phyloP scores from a whole-genome alignment of 2,797 vertebrate species.

The Acridotheres tristis region DNA sequence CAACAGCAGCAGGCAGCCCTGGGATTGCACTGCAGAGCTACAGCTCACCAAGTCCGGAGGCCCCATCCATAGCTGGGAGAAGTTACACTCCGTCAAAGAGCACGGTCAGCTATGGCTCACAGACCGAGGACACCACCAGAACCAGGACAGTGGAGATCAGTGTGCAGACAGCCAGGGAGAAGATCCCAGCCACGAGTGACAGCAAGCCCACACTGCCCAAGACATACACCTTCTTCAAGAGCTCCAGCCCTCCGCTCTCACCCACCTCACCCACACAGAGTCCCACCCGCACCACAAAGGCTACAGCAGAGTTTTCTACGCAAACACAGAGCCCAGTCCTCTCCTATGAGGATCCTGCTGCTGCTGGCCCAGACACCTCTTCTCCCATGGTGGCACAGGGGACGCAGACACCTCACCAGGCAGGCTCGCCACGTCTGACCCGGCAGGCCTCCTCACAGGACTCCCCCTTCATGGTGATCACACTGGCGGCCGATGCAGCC shows the following conservation, averaged over 20 bases:
- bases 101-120: slow-evolving; percentile 71
- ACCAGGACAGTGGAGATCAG: slow-evolving; percentile 43
- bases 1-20: slow-evolving; percentile 70
- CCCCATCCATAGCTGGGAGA: slow-evolving; percentile 74
- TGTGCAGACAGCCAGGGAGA: slow-evolving; percentile 71
- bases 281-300: slow-evolving; percentile 76
- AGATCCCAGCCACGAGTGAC: slow-evolving; percentile 1
- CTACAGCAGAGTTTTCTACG: slow-evolving; percentile 91
- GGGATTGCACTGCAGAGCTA: slow-evolving; percentile 69
- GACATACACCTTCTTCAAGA: slow-evolving; percentile 87
- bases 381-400: slow-evolving; percentile 85
- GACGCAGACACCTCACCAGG: slow-evolving; percentile 83
- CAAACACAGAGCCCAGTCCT: slow-evolving; percentile 85
- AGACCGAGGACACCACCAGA: slow-evolving; percentile 71
- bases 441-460: slow-evolving; percentile 93
- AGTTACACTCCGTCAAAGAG: slow-evolving; percentile 81
- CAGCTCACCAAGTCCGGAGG: slow-evolving; percentile 64
- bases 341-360: slow-evolving; percentile 67
- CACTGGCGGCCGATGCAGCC: slow-evolving; percentile 83
- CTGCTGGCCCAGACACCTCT: slow-evolving; percentile 64
- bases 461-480: slow-evolving; percentile 90
- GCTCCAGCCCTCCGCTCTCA: slow-evolving; percentile 88
- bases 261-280: slow-evolving; percentile 91
- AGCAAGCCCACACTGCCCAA: slow-evolving; percentile 76
- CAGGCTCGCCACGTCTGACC: slow-evolving; percentile 82